Conservation (phyloP, 2,888 invertebrate species). For the Tineola bisselliella region DNA sequence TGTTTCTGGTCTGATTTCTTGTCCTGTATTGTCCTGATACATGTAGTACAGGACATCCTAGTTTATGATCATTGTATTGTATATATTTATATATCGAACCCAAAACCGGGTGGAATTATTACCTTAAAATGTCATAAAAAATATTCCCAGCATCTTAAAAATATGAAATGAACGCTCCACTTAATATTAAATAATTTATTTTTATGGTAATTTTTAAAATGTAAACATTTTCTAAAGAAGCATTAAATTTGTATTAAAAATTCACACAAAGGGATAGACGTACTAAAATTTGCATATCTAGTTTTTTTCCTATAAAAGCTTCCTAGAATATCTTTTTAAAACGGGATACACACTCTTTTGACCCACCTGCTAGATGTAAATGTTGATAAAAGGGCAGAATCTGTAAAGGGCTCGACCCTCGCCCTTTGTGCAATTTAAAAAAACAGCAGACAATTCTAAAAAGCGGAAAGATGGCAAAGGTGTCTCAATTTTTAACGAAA, state of each 20-base stretch:
- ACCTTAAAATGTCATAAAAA: no score
- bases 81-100: no score
- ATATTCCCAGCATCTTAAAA: no score
- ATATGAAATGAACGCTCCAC: no score
- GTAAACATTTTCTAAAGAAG: neutral
- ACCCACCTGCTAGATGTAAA: constrained; percentile 8
- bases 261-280: neutral
- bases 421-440: constrained; percentile 38
- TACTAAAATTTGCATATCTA: neutral
- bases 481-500: constrained; percentile 60
- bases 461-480: constrained; percentile 64
- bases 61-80: no score
- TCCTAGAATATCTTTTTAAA: neutral
- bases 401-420: constrained; percentile 42
- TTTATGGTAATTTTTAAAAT: neutral
- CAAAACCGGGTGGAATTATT: no score
- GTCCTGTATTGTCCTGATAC: no score
- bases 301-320: neutral
- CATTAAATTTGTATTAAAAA: neutral
- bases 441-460: constrained; percentile 36
- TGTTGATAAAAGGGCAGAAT: neutral
- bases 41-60: no score
- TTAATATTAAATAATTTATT: neutral
- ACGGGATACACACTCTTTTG: neutral
- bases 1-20: no score